Percentiles rank a stretch among this genome's conserved stretches.
Conservation (phyloP, 2,888 invertebrate genomes). For the Platycnemis pennipes region DNA sequence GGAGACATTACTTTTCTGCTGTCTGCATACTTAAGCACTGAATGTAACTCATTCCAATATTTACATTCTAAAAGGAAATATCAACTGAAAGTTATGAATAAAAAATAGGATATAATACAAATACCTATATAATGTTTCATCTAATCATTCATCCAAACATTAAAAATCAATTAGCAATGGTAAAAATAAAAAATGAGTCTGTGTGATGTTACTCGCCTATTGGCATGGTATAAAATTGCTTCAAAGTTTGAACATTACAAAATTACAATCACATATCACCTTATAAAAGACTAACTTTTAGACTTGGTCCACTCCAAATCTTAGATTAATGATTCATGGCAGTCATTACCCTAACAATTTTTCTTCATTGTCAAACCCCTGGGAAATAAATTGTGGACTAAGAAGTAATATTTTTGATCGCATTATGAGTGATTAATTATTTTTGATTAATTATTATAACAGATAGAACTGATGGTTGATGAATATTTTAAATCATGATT, state of each 20-base stretch:
- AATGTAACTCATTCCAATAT: too few relatives aligned
- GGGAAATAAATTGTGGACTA: too few relatives aligned
- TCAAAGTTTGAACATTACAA: neutral
- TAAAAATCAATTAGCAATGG: neutral
- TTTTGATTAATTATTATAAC: too few relatives aligned
- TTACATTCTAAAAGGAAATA: too few relatives aligned
- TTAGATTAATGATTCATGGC: neutral
- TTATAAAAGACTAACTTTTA: neutral
- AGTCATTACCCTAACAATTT: neutral
- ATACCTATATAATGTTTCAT: neutral
- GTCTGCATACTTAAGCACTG: too few relatives aligned
- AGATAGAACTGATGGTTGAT: too few relatives aligned
- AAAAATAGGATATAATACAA: neutral
- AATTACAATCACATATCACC: neutral
- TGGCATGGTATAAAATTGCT: neutral
- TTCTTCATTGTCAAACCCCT: too few relatives aligned
- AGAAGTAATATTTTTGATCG: too few relatives aligned
- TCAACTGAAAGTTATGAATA: too few relatives aligned
- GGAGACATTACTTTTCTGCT: too few relatives aligned
- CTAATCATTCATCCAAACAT: neutral
- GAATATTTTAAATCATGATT: too few relatives aligned
- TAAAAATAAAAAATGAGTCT: neutral
- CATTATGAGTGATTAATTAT: too few relatives aligned
- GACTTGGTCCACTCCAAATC: conserved; percentile 18
- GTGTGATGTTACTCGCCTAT: neutral